These are phyloP conservation scores for Alcis repandata DNA, from an alignment of 2,888 invertebrate genomes.

Conservation along the genomic window DNA sequence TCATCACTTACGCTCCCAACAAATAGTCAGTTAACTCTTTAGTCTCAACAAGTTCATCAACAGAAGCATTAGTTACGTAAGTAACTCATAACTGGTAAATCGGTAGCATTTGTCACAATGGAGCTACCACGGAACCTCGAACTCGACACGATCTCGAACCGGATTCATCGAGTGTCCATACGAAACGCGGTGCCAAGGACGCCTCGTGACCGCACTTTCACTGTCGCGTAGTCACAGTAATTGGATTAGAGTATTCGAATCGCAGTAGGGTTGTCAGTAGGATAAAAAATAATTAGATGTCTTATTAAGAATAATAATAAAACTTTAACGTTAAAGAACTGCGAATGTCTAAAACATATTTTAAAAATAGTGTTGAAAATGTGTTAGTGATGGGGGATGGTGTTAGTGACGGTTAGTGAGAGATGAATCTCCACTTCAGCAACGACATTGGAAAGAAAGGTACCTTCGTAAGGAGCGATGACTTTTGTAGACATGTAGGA, in stretches of 20 bases:
- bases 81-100: constrained; percentile 5
- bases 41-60: constrained; percentile 13
- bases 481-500: too few relatives aligned
- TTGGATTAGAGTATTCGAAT: constrained; percentile 44
- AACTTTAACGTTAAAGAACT: too few relatives aligned
- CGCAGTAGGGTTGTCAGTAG: constrained; percentile 33
- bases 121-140: constrained; percentile 32
- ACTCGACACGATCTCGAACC: constrained; percentile 35
- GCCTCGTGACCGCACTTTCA: constrained; percentile 63
- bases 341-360: too few relatives aligned
- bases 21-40: background rate
- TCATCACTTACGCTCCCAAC: background rate
- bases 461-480: too few relatives aligned
- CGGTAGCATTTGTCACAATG: constrained; percentile 29
- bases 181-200: constrained; percentile 58
- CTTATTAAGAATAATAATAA: too few relatives aligned
- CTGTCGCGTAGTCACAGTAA: constrained; percentile 53
- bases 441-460: background rate
- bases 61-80: constrained; percentile 13
- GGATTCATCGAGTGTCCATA: constrained; percentile 26
- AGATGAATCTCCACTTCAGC: too few relatives aligned
- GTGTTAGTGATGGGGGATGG: too few relatives aligned
- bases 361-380: too few relatives aligned
- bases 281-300: background rate
- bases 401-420: too few relatives aligned